phyloP scores from a whole-genome alignment of 2,888 invertebrate species.

The Blastobasis lacticolella region DNA sequence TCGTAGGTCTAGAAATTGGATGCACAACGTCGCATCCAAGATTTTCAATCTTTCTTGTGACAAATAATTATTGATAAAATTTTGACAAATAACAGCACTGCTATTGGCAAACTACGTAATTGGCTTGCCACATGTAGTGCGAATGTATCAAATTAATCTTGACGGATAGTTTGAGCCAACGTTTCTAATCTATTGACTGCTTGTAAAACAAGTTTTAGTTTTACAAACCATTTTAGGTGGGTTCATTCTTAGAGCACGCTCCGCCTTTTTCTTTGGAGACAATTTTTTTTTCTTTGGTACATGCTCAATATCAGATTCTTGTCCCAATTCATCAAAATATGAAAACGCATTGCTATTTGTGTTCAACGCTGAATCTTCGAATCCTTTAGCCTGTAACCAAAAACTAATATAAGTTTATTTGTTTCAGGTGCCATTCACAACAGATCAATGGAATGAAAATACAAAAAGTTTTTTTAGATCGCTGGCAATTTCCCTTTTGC shows the following conservation, averaged over 20 bases:
- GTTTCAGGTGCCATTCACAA: no score
- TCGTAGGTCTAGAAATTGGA: background rate
- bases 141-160: slow-evolving; percentile 26
- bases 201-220: background rate
- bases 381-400: no score
- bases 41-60: slow-evolving; percentile 7
- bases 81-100: slow-evolving; percentile 11
- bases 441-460: no score
- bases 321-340: no score
- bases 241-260: no score
- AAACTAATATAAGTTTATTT: no score
- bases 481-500: no score
- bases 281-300: background rate
- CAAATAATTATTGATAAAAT: slow-evolving; percentile 25
- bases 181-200: slow-evolving; percentile 16
- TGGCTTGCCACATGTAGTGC: slow-evolving; percentile 9
- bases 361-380: no score
- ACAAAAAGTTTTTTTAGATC: no score
- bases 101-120: background rate
- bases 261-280: slow-evolving; percentile 9
- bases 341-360: no score
- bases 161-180: slow-evolving; percentile 17
- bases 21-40: background rate
- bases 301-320: no score
- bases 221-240: background rate